Base-by-base conservation (phyloP, 1,140 invertebrate genomes). In the Eciton burchellii region DNA sequence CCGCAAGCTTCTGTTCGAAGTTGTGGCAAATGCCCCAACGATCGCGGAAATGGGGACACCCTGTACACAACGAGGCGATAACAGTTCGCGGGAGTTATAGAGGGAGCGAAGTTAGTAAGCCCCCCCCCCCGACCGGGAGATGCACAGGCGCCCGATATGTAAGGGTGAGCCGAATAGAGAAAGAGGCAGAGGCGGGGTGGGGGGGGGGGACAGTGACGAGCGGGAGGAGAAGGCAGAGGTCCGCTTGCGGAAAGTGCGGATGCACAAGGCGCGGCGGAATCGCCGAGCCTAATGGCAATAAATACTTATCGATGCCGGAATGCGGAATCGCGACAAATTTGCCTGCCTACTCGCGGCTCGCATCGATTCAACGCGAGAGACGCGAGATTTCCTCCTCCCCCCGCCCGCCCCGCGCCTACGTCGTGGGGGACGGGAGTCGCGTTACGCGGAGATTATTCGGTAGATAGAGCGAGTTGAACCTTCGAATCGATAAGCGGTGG, bases 241-340 rank as follows among this genome's bases (percentile, higher is more conserved):
- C 43, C 62, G 49, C 0, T 12, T 66, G n/a, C n/a, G 1, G 45
- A 76, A 63, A 47, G 45, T 14, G 6, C 14, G n/a, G 49, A 72
- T 11, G 70, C 57, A 47, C 19, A 56, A 83, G 21, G 45, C 49
- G 16, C 43, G 57, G 54, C 21, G 63, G 71, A 66, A 84, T 63
- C 16, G 49, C 45, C 6, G 24, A 84, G 19, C 56, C 68, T 12
- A 56, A 60, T n/a, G 45, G 72, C 76, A 86, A 84, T 88, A 89
- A 89, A 89, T 87, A 89, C 88, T 85, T 89, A 89, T 89, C 88
- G 86, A 89, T 85, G 81, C 45, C 45, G 70, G n/a, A n/a, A n/a
- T n/a, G 76, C 63, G 83, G 76, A 89, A 89, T 89, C 85, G 56
- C 70, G 26, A 83, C 79, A 79, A 77, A 60, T 72, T 68, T 47